Percentiles rank a stretch among this genome's conserved stretches.
Evolutionary conservation across 1,140 invertebrate species (phyloP).

Genomic region (Caenorhabditis tropicalis): DNA sequence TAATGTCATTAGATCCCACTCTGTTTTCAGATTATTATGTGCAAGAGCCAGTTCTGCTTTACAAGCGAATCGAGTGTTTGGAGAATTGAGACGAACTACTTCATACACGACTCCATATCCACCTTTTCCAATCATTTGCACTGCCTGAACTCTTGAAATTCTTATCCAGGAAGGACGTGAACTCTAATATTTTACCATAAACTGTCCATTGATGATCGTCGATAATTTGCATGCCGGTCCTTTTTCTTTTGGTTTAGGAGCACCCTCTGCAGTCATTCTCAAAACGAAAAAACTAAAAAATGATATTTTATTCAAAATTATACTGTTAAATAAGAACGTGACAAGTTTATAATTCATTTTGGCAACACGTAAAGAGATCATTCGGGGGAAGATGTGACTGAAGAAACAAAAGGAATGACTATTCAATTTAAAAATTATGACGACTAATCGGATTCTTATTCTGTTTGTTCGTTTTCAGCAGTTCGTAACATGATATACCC

Average conservation of each 20-base stretch:
- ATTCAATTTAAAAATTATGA: neutral
- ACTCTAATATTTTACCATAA: too few species aligned
- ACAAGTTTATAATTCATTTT: slow-evolving; percentile 16
- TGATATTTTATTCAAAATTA: neutral
- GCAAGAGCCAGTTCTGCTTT: slow-evolving; percentile 5
- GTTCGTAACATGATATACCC: slow-evolving; percentile 28
- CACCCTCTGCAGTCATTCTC: neutral
- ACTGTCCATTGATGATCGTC: slow-evolving; percentile 30
- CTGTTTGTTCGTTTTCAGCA: slow-evolving; percentile 23
- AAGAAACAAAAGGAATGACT: neutral
- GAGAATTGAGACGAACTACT: neutral
- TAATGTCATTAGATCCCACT: slow-evolving; percentile 40
- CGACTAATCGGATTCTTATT: neutral
- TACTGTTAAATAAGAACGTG: neutral
- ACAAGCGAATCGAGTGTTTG: neutral
- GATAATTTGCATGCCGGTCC: slow-evolving; percentile 10
- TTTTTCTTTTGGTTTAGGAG: slow-evolving; percentile 7
- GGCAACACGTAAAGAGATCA: slow-evolving; percentile 15
- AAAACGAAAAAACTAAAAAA: neutral
- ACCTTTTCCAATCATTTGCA: slow-evolving; percentile 44
- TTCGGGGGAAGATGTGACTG: neutral
- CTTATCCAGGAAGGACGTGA: too few species aligned
- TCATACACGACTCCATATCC: slow-evolving; percentile 45
- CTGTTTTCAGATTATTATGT: slow-evolving; percentile 29
- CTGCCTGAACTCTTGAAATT: too few species aligned